These are phyloP conservation scores for Trypoxylus dichotomus DNA, from an alignment of 1,140 invertebrate genomes.

Conservation along the genomic window DNA sequence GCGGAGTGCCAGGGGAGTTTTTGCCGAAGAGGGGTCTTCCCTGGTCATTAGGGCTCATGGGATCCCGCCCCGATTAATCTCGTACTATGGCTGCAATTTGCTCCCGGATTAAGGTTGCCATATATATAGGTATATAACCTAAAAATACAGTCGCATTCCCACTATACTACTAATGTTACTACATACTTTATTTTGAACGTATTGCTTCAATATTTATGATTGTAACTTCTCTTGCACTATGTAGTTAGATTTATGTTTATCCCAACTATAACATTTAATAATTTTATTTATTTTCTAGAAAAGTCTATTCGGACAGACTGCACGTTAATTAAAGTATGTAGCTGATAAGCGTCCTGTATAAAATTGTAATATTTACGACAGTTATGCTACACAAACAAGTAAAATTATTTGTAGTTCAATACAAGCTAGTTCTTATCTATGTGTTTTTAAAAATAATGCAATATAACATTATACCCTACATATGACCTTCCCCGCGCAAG, in stretches of 20 bases:
- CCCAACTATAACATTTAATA: no score
- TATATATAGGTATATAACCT: constrained; percentile 15
- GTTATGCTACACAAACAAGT: no score
- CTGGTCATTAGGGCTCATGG: constrained; percentile 17
- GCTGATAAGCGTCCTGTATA: no score
- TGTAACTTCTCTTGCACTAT: not conserved
- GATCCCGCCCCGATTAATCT: constrained; percentile 20
- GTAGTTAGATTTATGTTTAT: not conserved
- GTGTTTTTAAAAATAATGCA: no score
- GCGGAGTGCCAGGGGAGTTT: constrained; percentile 9
- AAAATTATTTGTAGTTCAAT: no score
- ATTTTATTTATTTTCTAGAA: no score
- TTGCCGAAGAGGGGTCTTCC: constrained; percentile 14
- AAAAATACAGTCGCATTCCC: not conserved
- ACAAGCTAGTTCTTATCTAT: no score
- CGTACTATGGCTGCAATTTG: constrained; percentile 20
- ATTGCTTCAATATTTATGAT: not conserved
- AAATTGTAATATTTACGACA: no score
- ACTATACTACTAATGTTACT: not conserved
- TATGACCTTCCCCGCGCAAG: no score
- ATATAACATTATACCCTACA: no score
- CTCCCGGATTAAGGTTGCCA: constrained; percentile 16
- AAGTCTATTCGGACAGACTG: no score
- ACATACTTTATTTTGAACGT: not conserved
- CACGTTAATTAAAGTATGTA: no score